Conservation (phyloP, 2,113 vertebrate genomes). For the Marcusenius ussheri region DNA sequence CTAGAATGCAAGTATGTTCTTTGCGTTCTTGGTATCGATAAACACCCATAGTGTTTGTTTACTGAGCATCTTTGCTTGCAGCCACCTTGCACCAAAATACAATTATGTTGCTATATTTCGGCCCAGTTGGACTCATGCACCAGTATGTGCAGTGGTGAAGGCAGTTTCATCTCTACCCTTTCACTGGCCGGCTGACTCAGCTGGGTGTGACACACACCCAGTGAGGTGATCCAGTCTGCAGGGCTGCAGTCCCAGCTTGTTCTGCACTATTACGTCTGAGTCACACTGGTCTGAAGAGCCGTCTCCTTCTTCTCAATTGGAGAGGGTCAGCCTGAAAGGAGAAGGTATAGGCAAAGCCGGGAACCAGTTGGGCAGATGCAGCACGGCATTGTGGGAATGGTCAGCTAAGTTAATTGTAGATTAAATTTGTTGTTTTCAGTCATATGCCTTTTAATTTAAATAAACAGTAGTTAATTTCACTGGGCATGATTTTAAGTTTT, state of each 20-base stretch:
- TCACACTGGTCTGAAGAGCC: background rate
- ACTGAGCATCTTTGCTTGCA: background rate
- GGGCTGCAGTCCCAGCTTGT: background rate
- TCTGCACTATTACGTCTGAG: background rate
- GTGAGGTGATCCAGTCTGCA: background rate
- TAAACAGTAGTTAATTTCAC: background rate
- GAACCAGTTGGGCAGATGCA: background rate
- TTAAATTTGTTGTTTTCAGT: background rate
- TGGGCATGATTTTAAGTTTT: background rate
- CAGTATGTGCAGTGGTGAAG: background rate
- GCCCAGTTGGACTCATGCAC: background rate
- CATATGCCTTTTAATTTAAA: background rate
- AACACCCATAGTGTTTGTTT: background rate
- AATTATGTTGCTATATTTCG: background rate
- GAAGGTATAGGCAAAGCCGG: background rate
- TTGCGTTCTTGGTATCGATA: background rate
- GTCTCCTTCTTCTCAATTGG: background rate
- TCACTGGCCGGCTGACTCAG: background rate
- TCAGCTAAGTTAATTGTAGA: background rate
- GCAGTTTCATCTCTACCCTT: background rate
- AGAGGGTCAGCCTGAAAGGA: background rate
- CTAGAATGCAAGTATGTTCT: background rate
- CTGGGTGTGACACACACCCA: background rate
- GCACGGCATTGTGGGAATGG: background rate
- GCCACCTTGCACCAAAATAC: background rate